A percentile compares a stretch with the other conserved stretches of the same genome.
phyloP scores from a whole-genome alignment of 2,113 vertebrate species.

The Hydrolagus affinis region DNA sequence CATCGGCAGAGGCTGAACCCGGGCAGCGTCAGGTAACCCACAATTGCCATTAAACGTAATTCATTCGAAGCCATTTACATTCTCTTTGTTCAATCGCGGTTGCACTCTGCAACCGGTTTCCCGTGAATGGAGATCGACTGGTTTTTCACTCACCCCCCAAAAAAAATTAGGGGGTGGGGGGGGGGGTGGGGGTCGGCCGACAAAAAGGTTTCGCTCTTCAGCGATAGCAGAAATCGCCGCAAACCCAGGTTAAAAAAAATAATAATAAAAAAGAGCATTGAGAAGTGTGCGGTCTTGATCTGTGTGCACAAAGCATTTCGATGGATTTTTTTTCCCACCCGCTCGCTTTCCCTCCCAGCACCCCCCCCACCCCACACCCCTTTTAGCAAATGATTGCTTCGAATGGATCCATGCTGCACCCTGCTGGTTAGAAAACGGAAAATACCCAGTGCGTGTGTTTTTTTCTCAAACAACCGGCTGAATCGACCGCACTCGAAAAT shows the following conservation, averaged over 20 bases:
- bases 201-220: neutral
- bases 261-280: neutral
- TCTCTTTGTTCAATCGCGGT: neutral
- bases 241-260: neutral
- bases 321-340: neutral
- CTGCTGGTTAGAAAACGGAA: neutral
- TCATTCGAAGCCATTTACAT: neutral
- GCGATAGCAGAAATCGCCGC: neutral
- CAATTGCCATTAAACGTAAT: constrained; percentile 19
- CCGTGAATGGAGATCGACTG: constrained; percentile 7
- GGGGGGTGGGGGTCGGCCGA: too few relatives aligned
- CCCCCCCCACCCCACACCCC: neutral
- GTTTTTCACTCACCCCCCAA: too few relatives aligned
- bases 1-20: neutral
- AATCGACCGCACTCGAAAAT: neutral
- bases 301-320: neutral
- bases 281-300: neutral
- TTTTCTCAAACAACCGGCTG: neutral
- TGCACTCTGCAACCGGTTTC: neutral
- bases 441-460: too few relatives aligned
- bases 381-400: neutral
- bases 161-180: too few relatives aligned
- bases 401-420: constrained; percentile 18
- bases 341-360: too few relatives aligned
- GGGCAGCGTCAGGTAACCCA: neutral